Percentiles rank a stretch among this genome's conserved stretches.
These are phyloP conservation scores for Callionymus lyra DNA, from an alignment of 2,113 vertebrate genomes.

Conservation along the genomic window DNA sequence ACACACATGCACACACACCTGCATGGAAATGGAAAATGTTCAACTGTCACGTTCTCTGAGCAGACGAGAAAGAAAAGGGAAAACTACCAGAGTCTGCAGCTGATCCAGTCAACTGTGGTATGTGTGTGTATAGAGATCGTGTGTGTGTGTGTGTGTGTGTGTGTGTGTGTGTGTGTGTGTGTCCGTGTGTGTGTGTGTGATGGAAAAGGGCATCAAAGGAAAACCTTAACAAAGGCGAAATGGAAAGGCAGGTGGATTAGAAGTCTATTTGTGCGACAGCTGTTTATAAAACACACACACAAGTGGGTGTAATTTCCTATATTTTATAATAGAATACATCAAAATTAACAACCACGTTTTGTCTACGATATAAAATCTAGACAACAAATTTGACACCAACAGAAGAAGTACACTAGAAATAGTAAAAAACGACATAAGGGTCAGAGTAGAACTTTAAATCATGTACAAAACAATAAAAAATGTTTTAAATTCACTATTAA, in stretches of 20 bases:
- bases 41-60: slow-evolving; percentile 37
- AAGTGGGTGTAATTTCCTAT: no score
- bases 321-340: no score
- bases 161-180: not conserved
- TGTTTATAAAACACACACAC: no score
- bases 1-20: not conserved
- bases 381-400: no score
- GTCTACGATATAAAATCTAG: no score
- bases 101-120: slow-evolving; percentile 15
- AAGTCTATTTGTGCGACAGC: slow-evolving; percentile 1
- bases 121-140: slow-evolving; percentile 8
- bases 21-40: slow-evolving; percentile 20
- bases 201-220: not conserved
- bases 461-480: no score
- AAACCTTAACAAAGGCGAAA: not conserved
- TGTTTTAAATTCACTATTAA: no score
- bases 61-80: not conserved
- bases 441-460: no score
- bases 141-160: not conserved
- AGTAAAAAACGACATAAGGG: no score
- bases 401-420: no score
- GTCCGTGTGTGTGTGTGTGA: not conserved
- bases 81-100: slow-evolving; percentile 9
- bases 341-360: no score
- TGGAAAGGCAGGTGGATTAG: slow-evolving; percentile 9